Evolutionary conservation across 1,140 invertebrate genomes (phyloP), one percentile per base, ranked within the genome.

Genomic region (Drosophila littoralis): DNA sequence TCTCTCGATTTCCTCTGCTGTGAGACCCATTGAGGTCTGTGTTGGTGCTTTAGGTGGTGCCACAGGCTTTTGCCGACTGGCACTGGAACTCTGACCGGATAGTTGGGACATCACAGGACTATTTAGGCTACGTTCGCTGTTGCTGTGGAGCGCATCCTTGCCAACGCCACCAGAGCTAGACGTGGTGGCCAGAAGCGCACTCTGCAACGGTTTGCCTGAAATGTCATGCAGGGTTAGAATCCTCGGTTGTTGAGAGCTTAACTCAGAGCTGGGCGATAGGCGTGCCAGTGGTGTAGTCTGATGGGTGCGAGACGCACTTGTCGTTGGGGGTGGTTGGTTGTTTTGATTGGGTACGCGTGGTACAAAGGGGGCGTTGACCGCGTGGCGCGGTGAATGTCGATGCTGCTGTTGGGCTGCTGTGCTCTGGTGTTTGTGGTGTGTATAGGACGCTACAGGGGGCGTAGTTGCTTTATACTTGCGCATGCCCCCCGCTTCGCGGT

Each of bases 171-270:
- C 96, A 0, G 96, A 97, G 55, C 96, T 97, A 4, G 97, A 97
- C 0, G 97, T 97, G 5, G 97, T 97, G 0, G 97, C 97, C 48
- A 98, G 92, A 7, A 98, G 93, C 0, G 97, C 97, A 68, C 96
- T 97, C 90, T 98, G 97, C 32, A 98, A 90, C 1, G 97, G 97
- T 88, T 98, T 98, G 0, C 97, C 97, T 75, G 97, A 98, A 75
- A 98, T 97, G 92, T 98, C 97, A 92, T 98, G 97, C 22, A 98
- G 93, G 0, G 97, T 98, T 1, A 98, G 93, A 73, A 98, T 98
- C 60, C 97, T 93, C 0, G 97, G 97, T 72, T 97, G 97, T 91
- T 98, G 97, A 12, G 96, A 96, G 66, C 97, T 98, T 48, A 98
- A 92, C 92, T 98, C 97, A 81, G 97, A 98, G 79, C 97, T 98